These are phyloP conservation scores for Aurelia sp. DNA, from an alignment of 30 jellyfish, hydroid and myxozoan genomes.

Conservation along the genomic window DNA sequence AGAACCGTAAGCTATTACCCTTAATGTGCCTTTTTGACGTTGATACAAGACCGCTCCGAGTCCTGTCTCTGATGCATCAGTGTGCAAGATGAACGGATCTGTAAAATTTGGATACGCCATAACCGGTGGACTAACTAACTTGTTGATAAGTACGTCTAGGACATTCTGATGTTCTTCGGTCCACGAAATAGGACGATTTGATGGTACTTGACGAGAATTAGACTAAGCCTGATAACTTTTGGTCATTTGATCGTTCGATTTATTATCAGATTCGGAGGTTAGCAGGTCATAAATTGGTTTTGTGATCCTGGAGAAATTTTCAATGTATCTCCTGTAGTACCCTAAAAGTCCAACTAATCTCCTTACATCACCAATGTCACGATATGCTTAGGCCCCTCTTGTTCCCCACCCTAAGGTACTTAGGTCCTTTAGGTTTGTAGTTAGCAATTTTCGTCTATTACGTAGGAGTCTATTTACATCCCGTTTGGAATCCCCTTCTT, in stretches of 20 bases:
- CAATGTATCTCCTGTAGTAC: slow-evolving; percentile 34
- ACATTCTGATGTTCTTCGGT: slow-evolving; percentile 7
- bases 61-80: slow-evolving; percentile 54
- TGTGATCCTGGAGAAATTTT: slow-evolving; percentile 24
- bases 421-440: too few species aligned
- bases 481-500: too few species aligned
- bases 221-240: not conserved
- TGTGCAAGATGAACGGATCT: slow-evolving; percentile 38
- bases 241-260: not conserved
- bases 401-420: too few species aligned
- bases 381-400: too few species aligned
- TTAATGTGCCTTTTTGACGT: not conserved
- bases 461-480: too few species aligned
- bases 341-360: slow-evolving; percentile 28
- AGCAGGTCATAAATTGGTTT: slow-evolving; percentile 35
- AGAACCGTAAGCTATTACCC: slow-evolving; percentile 61
- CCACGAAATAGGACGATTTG: slow-evolving; percentile 24
- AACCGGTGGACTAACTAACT: slow-evolving; percentile 13
- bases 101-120: slow-evolving; percentile 59
- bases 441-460: too few species aligned
- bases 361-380: slow-evolving; percentile 43
- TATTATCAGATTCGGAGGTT: not conserved
- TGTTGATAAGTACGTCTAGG: slow-evolving; percentile 14
- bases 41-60: slow-evolving; percentile 63
- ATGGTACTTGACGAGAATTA: slow-evolving; percentile 13